Percentiles rank a stretch among this genome's conserved stretches.
Evolutionary conservation across 2,888 invertebrate genomes (phyloP).

Genomic region (Eristalinus aeneus): DNA sequence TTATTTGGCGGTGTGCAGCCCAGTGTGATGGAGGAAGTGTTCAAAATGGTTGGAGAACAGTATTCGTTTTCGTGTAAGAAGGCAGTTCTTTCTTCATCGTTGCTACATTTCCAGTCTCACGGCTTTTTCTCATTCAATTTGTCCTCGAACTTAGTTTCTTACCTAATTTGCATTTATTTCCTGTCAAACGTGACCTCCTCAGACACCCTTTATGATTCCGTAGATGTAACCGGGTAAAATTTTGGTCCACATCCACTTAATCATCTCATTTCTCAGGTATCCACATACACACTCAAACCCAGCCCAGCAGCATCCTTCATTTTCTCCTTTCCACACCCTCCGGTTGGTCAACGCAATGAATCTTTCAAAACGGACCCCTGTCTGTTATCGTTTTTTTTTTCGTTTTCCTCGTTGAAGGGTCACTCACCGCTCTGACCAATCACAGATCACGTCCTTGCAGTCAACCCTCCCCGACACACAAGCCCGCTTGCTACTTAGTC

Average conservation of each 20-base stretch:
- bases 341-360: neutral
- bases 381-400: neutral
- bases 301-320: neutral
- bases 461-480: neutral
- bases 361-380: neutral
- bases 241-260: too few species aligned
- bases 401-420: neutral
- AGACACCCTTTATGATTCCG: too few species aligned
- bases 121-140: too few species aligned
- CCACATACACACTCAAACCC: neutral
- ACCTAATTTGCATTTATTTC: too few species aligned
- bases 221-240: too few species aligned
- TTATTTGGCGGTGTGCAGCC: neutral
- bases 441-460: neutral
- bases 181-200: too few species aligned
- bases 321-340: neutral
- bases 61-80: too few species aligned
- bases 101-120: too few species aligned
- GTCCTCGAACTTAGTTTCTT: too few species aligned
- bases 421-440: neutral
- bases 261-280: too few species aligned
- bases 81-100: too few species aligned
- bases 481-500: neutral
- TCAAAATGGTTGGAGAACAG: too few species aligned
- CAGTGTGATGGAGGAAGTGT: neutral